phyloP scores from a whole-genome alignment of 2,797 vertebrate genomes.

The Orestias chungarensis region DNA sequence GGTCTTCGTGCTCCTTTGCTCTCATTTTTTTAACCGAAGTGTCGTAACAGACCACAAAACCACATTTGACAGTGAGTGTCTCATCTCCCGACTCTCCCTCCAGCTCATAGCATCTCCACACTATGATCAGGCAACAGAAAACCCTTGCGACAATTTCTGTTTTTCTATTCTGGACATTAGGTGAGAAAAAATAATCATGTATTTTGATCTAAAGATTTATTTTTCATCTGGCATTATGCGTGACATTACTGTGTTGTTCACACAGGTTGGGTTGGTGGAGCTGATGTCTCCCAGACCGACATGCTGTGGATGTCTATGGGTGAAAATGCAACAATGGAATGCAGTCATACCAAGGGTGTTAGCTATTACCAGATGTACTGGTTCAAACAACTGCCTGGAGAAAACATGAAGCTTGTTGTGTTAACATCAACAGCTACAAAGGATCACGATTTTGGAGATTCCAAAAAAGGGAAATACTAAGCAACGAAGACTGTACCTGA shows the following conservation, averaged over 20 bases:
- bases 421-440: slow-evolving; percentile 3
- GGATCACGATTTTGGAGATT: neutral
- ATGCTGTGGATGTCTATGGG: slow-evolving; percentile 12
- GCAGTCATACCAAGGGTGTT: slow-evolving; percentile 37
- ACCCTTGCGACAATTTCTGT: accelerated
- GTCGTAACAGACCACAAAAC: neutral
- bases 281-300: slow-evolving; percentile 44
- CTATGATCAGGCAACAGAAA: accelerated
- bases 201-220: neutral
- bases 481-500: neutral
- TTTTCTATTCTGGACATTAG: neutral
- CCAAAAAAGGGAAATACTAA: neutral
- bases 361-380: slow-evolving; percentile 43
- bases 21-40: too few relatives aligned
- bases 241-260: neutral
- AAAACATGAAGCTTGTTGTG: slow-evolving; percentile 43
- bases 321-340: slow-evolving; percentile 45
- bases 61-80: neutral
- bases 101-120: neutral
- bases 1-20: neutral
- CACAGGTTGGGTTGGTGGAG: slow-evolving; percentile 5
- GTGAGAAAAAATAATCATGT: slow-evolving; percentile 8
- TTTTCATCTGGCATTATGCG: slow-evolving; percentile 16
- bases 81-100: neutral
- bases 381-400: slow-evolving; percentile 59